Conservation (phyloP, 2,888 invertebrate species). For the Anaspis maculata region DNA sequence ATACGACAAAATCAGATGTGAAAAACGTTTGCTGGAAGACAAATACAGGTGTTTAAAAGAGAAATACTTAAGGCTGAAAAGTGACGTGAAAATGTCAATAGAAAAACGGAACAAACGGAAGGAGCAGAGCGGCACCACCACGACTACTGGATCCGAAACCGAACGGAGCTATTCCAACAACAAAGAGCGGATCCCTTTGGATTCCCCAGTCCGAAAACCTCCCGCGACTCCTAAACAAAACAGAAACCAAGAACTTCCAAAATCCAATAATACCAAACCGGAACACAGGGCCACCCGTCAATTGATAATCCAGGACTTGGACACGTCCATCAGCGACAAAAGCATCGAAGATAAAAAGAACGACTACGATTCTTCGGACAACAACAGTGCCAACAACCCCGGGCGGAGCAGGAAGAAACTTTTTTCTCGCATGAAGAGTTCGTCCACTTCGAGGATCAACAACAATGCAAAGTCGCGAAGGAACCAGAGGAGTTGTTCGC, state of each 20-base stretch:
- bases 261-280: slow-evolving; percentile 38
- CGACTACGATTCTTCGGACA: slow-evolving; percentile 47
- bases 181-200: slow-evolving; percentile 31
- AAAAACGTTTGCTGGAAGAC: slow-evolving; percentile 63
- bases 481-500: slow-evolving; percentile 54
- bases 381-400: slow-evolving; percentile 34
- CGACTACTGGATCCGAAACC: slow-evolving; percentile 65
- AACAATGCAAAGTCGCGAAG: slow-evolving; percentile 32
- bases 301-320: slow-evolving; percentile 37
- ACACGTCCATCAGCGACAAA: slow-evolving; percentile 44
- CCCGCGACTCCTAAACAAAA: slow-evolving; percentile 33
- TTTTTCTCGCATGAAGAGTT: slow-evolving; percentile 62
- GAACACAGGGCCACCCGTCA: slow-evolving; percentile 34
- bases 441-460: slow-evolving; percentile 60
- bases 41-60: slow-evolving; percentile 75
- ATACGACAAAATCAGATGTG: slow-evolving; percentile 60
- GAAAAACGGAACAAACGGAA: slow-evolving; percentile 64
- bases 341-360: slow-evolving; percentile 37
- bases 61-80: slow-evolving; percentile 71
- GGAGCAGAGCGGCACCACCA: slow-evolving; percentile 49
- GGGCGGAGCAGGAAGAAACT: slow-evolving; percentile 56
- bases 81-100: slow-evolving; percentile 68
- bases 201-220: slow-evolving; percentile 29
- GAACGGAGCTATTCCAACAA: slow-evolving; percentile 69
- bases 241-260: slow-evolving; percentile 31